Percentiles rank a stretch among this genome's conserved stretches.
Conservation (phyloP, 2,888 invertebrate genomes). For the Epinotia brunnichana region DNA sequence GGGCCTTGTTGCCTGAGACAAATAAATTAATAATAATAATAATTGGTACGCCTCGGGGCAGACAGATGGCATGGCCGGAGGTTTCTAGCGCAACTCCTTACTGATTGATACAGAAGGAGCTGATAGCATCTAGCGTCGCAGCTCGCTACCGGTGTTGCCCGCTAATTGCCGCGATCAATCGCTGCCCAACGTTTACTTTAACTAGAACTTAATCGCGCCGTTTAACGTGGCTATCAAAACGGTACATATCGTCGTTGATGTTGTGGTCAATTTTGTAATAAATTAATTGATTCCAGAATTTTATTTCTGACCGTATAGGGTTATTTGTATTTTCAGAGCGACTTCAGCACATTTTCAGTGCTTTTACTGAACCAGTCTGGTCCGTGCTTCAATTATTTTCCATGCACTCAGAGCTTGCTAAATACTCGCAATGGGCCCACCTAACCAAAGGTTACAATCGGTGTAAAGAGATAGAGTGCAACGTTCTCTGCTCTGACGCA, state of each 20-base stretch:
- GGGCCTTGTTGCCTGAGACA: no score
- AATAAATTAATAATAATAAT: no score
- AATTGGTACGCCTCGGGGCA: conserved; percentile 28
- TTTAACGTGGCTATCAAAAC: conserved; percentile 32
- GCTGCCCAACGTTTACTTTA: conserved; percentile 24
- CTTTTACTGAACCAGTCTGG: no score
- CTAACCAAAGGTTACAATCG: conserved; percentile 9
- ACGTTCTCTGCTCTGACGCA: conserved; percentile 33
- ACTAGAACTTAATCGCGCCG: conserved; percentile 26
- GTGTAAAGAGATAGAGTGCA: conserved; percentile 31
- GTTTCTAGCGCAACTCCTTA: conserved; percentile 32
- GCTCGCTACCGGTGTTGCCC: conserved; percentile 32
- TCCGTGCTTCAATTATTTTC: neutral
- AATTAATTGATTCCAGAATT: neutral
- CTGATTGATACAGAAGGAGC: conserved; percentile 18
- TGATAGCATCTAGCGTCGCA: conserved; percentile 33
- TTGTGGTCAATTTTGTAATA: neutral
- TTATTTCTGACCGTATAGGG: neutral
- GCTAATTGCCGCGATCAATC: conserved; percentile 41
- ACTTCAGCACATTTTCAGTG: no score
- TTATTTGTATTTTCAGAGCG: no score
- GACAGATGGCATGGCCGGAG: conserved; percentile 36
- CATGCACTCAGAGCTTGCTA: neutral
- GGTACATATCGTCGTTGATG: conserved; percentile 2
- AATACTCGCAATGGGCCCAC: neutral